Percentiles rank a stretch among this genome's conserved stretches.
Evolutionary conservation across 2,888 invertebrate species (phyloP).

Genomic region (Andrena marginata): DNA sequence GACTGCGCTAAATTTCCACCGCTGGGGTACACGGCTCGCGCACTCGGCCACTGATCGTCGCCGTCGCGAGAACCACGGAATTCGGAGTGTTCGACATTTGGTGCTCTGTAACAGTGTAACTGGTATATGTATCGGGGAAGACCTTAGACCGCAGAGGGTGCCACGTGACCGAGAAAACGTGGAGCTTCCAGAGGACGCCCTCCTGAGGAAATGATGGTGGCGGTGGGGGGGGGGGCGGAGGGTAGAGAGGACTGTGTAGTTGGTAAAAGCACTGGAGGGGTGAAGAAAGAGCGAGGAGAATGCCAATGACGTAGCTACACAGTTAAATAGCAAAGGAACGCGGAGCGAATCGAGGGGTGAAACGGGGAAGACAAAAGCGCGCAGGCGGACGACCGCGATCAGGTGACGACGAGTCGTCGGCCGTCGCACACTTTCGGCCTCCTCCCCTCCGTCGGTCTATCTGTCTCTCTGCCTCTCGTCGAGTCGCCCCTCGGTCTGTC

Average conservation of each 20-base stretch:
- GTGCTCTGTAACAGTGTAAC: background rate
- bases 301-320: background rate
- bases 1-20: no score
- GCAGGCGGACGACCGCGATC: constrained; percentile 59
- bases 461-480: constrained; percentile 16
- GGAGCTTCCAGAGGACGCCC: constrained; percentile 21
- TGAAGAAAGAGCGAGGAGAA: background rate
- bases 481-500: constrained; percentile 14
- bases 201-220: background rate
- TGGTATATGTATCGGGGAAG: constrained; percentile 2
- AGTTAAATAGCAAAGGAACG: background rate
- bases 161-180: constrained; percentile 39
- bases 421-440: constrained; percentile 55
- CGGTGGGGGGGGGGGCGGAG: background rate
- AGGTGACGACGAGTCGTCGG: constrained; percentile 62
- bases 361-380: constrained; percentile 31
- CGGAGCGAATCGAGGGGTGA: background rate
- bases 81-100: background rate
- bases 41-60: background rate
- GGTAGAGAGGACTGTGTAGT: background rate
- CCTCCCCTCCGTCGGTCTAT: background rate
- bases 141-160: background rate
- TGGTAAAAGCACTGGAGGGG: background rate
- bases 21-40: background rate
- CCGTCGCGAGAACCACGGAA: background rate